A percentile compares a stretch with the other conserved stretches of the same genome.
Conservation (phyloP, 2,113 vertebrate genomes). For the Corapipo altera region DNA sequence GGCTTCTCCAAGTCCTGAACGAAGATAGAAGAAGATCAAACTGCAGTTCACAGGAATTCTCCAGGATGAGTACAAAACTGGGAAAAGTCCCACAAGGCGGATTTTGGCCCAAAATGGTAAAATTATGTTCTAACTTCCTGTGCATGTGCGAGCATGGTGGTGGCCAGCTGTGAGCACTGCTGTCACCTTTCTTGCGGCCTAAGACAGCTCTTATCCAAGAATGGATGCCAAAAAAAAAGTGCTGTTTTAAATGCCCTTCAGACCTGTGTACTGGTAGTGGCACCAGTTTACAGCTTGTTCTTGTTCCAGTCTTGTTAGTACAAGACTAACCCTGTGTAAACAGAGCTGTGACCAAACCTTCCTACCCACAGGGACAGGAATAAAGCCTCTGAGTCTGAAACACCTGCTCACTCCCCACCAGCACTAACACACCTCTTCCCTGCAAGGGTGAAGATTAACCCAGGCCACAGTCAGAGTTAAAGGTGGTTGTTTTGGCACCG, state of each 20-base stretch:
- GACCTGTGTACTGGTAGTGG: not conserved
- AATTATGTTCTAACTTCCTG: not conserved
- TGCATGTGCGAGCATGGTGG: not conserved
- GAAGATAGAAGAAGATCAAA: not conserved
- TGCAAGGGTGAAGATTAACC: not conserved
- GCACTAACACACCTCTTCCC: not conserved
- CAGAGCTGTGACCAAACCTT: not conserved
- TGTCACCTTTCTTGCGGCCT: not conserved
- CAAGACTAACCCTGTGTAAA: constrained; percentile 24
- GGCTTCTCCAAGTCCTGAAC: not conserved
- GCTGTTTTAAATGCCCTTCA: not conserved
- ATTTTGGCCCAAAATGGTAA: not conserved
- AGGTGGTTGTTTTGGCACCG: not conserved
- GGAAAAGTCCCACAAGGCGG: constrained; percentile 1
- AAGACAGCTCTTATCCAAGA: not conserved
- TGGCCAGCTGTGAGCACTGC: not conserved
- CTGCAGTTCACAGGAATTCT: not conserved
- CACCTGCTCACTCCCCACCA: not conserved
- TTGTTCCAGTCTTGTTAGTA: not conserved
- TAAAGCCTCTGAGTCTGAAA: not conserved
- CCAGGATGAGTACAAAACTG: not conserved
- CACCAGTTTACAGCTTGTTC: not conserved
- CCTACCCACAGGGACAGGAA: not conserved
- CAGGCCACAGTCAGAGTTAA: not conserved
- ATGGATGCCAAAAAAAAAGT: not conserved